A percentile compares a stretch with the other conserved stretches of the same genome.
phyloP scores from a whole-genome alignment of 2,888 invertebrate genomes.

The Xylocampa areola region DNA sequence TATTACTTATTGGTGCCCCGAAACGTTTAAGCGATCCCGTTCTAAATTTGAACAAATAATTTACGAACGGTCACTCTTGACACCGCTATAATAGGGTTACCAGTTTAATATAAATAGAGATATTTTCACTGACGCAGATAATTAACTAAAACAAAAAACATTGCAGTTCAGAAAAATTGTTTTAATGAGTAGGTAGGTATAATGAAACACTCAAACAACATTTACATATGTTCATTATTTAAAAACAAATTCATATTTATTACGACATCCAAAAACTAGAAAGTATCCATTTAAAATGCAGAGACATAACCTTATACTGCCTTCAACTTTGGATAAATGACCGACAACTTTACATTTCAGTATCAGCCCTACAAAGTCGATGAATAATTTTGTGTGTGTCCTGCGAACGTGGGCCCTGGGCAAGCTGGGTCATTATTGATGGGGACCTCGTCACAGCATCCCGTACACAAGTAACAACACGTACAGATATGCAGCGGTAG shows the following conservation, averaged over 20 bases:
- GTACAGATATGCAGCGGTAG: constrained; percentile 5
- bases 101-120: constrained; percentile 32
- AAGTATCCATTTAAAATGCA: background rate
- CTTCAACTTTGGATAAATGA: background rate
- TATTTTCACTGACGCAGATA: constrained; percentile 14
- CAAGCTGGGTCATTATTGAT: constrained; percentile 75
- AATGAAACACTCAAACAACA: too few relatives aligned
- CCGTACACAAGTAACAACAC: constrained; percentile 49
- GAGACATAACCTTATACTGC: background rate
- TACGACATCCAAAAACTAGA: background rate
- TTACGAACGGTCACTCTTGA: constrained; percentile 87
- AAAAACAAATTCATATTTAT: too few relatives aligned
- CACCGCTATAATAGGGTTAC: constrained; percentile 75
- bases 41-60: constrained; percentile 90
- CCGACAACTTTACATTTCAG: constrained; percentile 5
- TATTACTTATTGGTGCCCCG: constrained; percentile 88
- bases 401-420: constrained; percentile 60
- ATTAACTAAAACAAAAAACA: too few relatives aligned
- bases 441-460: constrained; percentile 63
- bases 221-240: too few relatives aligned
- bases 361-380: constrained; percentile 68
- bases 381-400: constrained; percentile 76
- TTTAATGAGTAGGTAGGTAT: too few relatives aligned
- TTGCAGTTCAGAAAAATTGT: background rate
- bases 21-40: constrained; percentile 88